Evolutionary conservation across 2,113 vertebrate genomes (phyloP).

Genomic region (Vombatus ursinus): DNA sequence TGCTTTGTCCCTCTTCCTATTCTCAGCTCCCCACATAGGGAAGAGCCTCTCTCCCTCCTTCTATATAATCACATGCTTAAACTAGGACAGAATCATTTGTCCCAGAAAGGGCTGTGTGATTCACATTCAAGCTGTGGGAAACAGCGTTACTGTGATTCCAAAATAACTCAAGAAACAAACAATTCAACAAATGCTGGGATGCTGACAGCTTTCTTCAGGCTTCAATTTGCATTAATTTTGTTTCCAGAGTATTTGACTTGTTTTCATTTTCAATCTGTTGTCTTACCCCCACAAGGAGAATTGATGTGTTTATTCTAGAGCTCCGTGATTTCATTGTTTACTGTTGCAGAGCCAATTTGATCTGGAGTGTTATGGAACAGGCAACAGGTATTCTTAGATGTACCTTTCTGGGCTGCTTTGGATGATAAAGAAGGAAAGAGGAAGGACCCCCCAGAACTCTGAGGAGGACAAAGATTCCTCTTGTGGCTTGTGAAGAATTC

Average conservation of each 20-base stretch:
- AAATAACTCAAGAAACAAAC: neutral
- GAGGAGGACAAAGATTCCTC: neutral
- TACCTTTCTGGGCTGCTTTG: neutral
- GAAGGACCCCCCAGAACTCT: neutral
- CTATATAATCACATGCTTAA: neutral
- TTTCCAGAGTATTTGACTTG: slow-evolving; percentile 57
- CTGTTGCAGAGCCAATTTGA: neutral
- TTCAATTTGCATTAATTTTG: slow-evolving; percentile 73
- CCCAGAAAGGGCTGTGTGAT: slow-evolving; percentile 48
- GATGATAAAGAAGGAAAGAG: neutral
- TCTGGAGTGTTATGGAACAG: neutral
- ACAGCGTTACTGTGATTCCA: slow-evolving; percentile 27
- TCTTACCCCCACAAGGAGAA: slow-evolving; percentile 67
- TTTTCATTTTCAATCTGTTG: slow-evolving; percentile 71
- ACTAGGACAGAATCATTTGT: slow-evolving; percentile 45
- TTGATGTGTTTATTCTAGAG: slow-evolving; percentile 8
- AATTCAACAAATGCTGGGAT: slow-evolving; percentile 33
- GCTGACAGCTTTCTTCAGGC: slow-evolving; percentile 65
- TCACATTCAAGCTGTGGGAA: slow-evolving; percentile 57
- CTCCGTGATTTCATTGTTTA: slow-evolving; percentile 39
- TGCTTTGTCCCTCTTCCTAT: neutral
- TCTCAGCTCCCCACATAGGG: neutral
- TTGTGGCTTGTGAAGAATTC: neutral
- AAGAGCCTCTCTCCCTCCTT: slow-evolving; percentile 9
- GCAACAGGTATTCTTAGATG: neutral